Evolutionary conservation across 2,888 invertebrate species (phyloP), one percentile per base, ranked within the genome.

Genomic region (Cepaea hortensis): DNA sequence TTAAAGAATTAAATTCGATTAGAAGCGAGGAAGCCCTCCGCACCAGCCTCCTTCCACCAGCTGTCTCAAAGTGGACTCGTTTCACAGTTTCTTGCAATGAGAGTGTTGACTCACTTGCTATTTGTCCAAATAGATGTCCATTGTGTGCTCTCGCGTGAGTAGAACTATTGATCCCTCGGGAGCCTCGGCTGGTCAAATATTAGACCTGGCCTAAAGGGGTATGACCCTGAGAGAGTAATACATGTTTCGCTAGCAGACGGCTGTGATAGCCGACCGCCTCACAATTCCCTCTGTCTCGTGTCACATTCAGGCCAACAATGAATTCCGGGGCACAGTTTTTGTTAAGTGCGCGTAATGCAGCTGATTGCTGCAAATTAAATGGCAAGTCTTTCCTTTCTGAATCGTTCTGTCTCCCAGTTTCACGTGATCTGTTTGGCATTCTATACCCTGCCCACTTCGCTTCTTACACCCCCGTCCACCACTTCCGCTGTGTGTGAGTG

Each of bases 41-140:
- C 70, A 81, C 68, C 55, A 73, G 50, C 75, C 46, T 15, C 13
- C 15, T 15, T 23, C 23, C 79, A 79, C 62, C 50, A 55, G 62
- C 70, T 77, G 73, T 75, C 81, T 75, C n/a, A 81, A 81, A 85
- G 75, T 85, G 81, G 85, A 81, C 55, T 81, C 85, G 80, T 76
- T 75, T 86, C 76, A 82, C 86, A 86, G 77, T 76, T 82, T 86
- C 86, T 86, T 77, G 86, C 77, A 86, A 76, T 77, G 73, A 50
- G 82, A 83, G 86, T 86, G 86, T 86, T 86, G 86, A 86, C 86
- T 86, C 86, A 79, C 79, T 82, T 62, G 55, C 86, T 82, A 86
- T 86, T 86, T 82, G 82, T 75, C 46, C 86, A 86, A 85, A 86
- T 82, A 86, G 86, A 86, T 86, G 86, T 77, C 77, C 86, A 82